Base-by-base conservation (phyloP, 2,888 invertebrate species). In the Dasysyrphus tricinctus region DNA sequence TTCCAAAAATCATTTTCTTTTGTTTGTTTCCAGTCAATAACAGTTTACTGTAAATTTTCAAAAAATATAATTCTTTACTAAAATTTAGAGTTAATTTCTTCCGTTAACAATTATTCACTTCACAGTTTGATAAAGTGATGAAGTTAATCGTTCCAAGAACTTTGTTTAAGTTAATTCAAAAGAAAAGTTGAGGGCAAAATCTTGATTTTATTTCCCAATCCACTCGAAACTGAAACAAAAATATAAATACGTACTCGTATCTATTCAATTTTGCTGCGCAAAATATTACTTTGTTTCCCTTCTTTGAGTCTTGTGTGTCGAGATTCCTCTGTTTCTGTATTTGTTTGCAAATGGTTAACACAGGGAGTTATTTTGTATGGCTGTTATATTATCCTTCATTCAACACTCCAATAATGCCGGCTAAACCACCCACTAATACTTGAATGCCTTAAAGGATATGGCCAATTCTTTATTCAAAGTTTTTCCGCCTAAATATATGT, bases 321-420 rank as follows among this genome's bases (percentile, higher is more conserved):
- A 11, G 11, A 54, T 49, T 56, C 54, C 59, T n/a, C n/a, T 76
- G 56, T 59, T 73, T 76, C 14, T 80, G 70, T 75, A 75, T 79
- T 79, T 75, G 69, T 49, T 76, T 79, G 72, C 73, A 80, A 85
- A 77, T 67, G 65, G 59, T 77, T 78, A 86, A 72, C 56, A 73
- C 73, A 56, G 73, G 74, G 67, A 80, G 85, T 74, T 73, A 80
- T 86, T 86, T 81, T 54, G 49, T 69, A 73, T 78, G 65, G 65
- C 65, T 57, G 49, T 75, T 75, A 69, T 77, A 47, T 49, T 77
- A 67, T 67, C 74, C 69, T 77, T 69, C 70, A 37, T 61, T 76
- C 57, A 69, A 42, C 67, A 56, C 44, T 29, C 29, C 69, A 67
- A 39, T 54, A 67, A 39, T 54, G 39, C 51, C 51, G 49, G 44